Evolutionary conservation across 2,797 vertebrate species (phyloP).

Genomic region (Lagodon rhomboides): DNA sequence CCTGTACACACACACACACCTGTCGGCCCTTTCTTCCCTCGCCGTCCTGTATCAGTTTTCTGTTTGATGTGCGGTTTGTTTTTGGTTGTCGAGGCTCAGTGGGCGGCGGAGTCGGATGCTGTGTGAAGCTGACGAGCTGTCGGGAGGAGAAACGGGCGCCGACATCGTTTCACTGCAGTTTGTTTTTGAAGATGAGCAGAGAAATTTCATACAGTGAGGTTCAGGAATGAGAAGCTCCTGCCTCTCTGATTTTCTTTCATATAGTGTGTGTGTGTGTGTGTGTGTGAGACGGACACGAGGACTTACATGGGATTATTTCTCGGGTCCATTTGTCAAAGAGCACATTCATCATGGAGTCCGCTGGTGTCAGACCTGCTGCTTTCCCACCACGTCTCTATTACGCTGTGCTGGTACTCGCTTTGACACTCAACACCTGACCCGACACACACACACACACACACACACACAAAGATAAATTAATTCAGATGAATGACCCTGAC

Average conservation of each 20-base stretch:
- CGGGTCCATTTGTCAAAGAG: conserved; percentile 76
- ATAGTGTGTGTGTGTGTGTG: conserved; percentile 10
- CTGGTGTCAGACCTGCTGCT: conserved; percentile 71
- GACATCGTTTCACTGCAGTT: conserved; percentile 33
- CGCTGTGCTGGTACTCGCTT: conserved; percentile 67
- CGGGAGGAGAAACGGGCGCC: conserved; percentile 36
- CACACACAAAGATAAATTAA: conserved; percentile 15
- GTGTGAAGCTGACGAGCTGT: conserved; percentile 51
- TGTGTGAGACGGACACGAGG: conserved; percentile 14
- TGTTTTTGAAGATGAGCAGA: conserved; percentile 43
- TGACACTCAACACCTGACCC: conserved; percentile 72
- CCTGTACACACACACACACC: conserved; percentile 52
- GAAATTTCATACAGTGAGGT: not conserved
- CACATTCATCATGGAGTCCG: conserved; percentile 79
- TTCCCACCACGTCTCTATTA: conserved; percentile 74
- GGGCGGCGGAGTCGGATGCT: conserved; percentile 51
- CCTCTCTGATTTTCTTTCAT: not conserved
- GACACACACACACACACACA: conserved; percentile 22
- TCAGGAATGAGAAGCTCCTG: not conserved
- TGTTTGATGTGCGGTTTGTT: conserved; percentile 68
- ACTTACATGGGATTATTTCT: conserved; percentile 69
- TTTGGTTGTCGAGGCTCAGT: conserved; percentile 53
- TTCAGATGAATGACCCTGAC: not conserved
- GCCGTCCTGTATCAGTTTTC: conserved; percentile 66
- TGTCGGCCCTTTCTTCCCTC: conserved; percentile 39